Evolutionary conservation across 2,797 vertebrate species (phyloP).

Genomic region (Cetoscarus ocellatus): DNA sequence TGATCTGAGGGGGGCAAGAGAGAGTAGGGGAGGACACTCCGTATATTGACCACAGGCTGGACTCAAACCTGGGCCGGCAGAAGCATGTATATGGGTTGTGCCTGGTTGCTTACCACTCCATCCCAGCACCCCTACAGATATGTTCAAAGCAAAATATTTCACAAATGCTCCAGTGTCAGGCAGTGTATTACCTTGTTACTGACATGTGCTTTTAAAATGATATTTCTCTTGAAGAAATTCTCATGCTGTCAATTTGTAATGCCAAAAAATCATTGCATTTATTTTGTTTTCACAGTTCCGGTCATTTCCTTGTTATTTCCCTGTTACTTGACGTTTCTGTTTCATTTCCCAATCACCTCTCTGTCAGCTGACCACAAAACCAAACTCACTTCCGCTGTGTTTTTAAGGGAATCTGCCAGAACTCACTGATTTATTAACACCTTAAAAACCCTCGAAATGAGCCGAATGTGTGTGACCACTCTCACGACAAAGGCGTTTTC

Average conservation of each 20-base stretch:
- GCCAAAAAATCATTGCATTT: neutral
- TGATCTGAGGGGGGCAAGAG: too few species aligned
- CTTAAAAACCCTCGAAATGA: neutral
- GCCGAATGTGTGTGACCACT: neutral
- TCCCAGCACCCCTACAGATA: too few species aligned
- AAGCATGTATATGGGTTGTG: too few species aligned
- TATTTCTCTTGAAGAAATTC: too few species aligned
- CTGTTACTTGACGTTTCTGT: neutral
- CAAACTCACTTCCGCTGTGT: constrained; percentile 67
- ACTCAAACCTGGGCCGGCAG: too few species aligned
- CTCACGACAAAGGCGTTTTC: fast-evolving
- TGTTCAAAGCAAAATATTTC: too few species aligned
- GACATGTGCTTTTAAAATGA: too few species aligned
- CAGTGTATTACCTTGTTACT: too few species aligned
- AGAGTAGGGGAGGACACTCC: too few species aligned
- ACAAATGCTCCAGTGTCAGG: too few species aligned
- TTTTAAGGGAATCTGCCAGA: neutral
- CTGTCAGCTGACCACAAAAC: constrained; percentile 74
- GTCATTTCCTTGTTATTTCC: fast-evolving
- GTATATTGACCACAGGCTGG: too few species aligned
- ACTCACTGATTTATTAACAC: neutral
- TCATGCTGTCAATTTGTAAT: neutral
- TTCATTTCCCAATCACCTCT: constrained; percentile 41
- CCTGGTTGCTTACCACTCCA: too few species aligned
- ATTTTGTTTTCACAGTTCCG: constrained; percentile 26